Base-by-base conservation (phyloP, 2,113 vertebrate species). In the Hemibagrus wyckioides region DNA sequence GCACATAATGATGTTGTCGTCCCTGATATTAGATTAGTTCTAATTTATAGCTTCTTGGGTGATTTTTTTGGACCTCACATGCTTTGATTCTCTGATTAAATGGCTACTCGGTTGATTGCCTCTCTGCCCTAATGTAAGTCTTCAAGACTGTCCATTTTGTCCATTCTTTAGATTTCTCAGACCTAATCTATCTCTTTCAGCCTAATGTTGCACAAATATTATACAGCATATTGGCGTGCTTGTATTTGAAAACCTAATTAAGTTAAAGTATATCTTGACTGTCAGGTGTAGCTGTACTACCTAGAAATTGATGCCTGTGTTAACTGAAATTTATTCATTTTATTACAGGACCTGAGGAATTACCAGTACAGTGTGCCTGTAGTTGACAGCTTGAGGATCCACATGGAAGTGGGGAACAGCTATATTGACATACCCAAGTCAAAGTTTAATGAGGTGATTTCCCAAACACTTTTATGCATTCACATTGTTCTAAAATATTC, bases 341-440 rank as follows among this genome's bases (percentile, higher is more conserved):
- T 89, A 28, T 91, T 91, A 6, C 71, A 99, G 98, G 98, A 99
- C 88, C 94, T 99, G 88, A 96, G 96, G 92, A 99, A 98, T 94
- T 98, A 97, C 89, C 96, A 97, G 91, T 98, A 99, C 92, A 97
- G 96, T 39, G 94, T 99, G 92, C 93, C 96, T 36, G 95, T 95
- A 30, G 95, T 99, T 90, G 96, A 97, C 73, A 96, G 96, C 23
- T 91, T 99, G 30, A 92, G 96, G 92, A 96, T 99, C 92, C 97
- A 98, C 86, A 96, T 99, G 97, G 97, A 99, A 95, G 95, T 97
- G 96, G 97, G 97, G 3, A 97, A 97, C 93, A 99, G 95, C 91
- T 97, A 95, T 91, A 97, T 99, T 91, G 96, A 98, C 93, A 97
- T 99, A 90, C 98, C 97, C 85, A 94, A 96, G 80, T 94, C 92